Evolutionary conservation across 2,797 vertebrate species (phyloP), one percentile per base, ranked within the genome.

Genomic region (Acipenser transmontanus): DNA sequence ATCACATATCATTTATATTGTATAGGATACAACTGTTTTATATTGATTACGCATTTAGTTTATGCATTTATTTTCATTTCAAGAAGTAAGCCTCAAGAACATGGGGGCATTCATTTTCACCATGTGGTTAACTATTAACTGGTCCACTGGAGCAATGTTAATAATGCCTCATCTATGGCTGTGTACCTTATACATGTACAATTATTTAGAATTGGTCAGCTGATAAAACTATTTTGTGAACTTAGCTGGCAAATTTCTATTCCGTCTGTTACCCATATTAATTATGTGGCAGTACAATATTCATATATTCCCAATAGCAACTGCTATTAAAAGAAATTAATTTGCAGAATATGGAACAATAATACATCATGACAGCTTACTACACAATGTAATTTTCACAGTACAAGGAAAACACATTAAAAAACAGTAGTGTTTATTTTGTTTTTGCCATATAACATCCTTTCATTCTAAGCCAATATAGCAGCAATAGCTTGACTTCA

Each of bases 71-170:
- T 17, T 17, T 17, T 17, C 14, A 10, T 57, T 10, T 57, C 20
- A 34, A 34, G 54, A 6, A 57, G 54, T 10, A 6, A 57, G 54
- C 12, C 10, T n/a, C 54, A 60, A 47, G 72, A 57, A 48, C n/a
- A 72, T 68, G 14, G 52, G 66, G 63, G 51, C 63, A 72, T 80
- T 61, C 14, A 11, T 49, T 72, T 75, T 75, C 5, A 67, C 7
- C 67, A 56, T 64, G 5, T 62, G 70, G 47, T 70, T 74, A 34
- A 34, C 20, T 50, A 74, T 80, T 77, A 82, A 74, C 66, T 76
- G 73, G 73, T 81, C 70, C 74, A 73, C 0, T 79, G 68, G 67
- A 85, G 75, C 73, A 84, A 78, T 67, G 62, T 80, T 74, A 70
- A 81, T 80, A 78, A 69, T 78, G 82, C 84, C 81, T 75, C 68